Evolutionary conservation across 2,113 vertebrate species (phyloP), one percentile per base, ranked within the genome.

Genomic region (Malurus alboscapulatus): DNA sequence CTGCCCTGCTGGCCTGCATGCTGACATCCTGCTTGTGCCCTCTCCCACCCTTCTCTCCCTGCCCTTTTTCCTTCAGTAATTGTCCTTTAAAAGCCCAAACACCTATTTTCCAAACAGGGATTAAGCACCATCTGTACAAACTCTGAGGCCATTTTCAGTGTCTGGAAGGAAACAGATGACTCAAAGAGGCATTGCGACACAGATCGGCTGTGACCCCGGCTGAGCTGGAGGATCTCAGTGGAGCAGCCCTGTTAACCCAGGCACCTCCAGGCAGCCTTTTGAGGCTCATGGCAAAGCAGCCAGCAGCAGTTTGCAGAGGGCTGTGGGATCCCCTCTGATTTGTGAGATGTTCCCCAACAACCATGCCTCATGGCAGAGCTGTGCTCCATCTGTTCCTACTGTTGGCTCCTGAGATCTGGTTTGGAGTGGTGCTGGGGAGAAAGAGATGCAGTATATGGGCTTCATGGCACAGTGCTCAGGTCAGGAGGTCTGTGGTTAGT

Each of bases 121-220:
- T 96, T 96, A 96, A 85, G 47, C 91, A 92, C 95, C 95, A 96
- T 95, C 94, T 96, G 95, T 96, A 88, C 93, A 96, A 96, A 96
- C 94, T 95, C 87, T 71, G 87, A 96, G 91, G 89, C 87, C 76
- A 44, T 76, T 95, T 92, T 57, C 11, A 1, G 82, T 92, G 87
- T 67, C 78, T 73, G 71, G 81, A 73, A 94, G 94, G 91, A 95
- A 92, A 66, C 1, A 15, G 89, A 96, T 96, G 94, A 96, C 87
- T 96, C 95, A 96, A 87, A 89, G 59, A 58, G 65, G 74, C n/a
- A 0, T 95, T 94, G 69, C 74, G 17, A 92, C 96, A 95, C 78
- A 20, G 66, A 75, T 42, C 7, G 21, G 82, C 78, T 58, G 77
- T 62, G 91, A 92, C 88, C 92, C 55, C 1, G 3, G 57, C 66